Conservation (phyloP, 2,113 vertebrate species). For the Pluvianellus socialis region DNA sequence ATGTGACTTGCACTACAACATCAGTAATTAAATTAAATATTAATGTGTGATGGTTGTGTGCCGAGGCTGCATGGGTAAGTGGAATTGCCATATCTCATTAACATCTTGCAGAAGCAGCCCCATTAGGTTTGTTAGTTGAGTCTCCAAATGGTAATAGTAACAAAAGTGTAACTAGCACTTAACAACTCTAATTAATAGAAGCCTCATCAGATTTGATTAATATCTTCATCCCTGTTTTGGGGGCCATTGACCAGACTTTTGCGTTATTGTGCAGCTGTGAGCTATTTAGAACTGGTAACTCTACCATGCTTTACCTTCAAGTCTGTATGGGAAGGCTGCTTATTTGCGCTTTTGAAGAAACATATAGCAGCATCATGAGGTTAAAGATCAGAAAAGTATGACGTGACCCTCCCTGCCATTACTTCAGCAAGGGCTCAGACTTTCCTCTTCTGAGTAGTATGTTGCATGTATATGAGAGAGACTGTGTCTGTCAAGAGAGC, state of each 20-base stretch:
- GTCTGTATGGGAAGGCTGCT: background rate
- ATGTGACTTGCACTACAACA: constrained; percentile 88
- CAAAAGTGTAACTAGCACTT: constrained; percentile 78
- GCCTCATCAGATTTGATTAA: constrained; percentile 83
- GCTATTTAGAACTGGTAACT: background rate
- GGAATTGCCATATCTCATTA: constrained; percentile 93
- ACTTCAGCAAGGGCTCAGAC: background rate
- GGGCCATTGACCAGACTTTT: background rate
- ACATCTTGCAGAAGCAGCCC: constrained; percentile 79
- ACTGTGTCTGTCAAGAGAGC: background rate
- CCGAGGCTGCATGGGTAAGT: constrained; percentile 80
- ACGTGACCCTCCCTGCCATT: background rate
- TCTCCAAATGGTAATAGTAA: constrained; percentile 80
- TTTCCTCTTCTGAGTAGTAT: background rate
- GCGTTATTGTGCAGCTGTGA: background rate
- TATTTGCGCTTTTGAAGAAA: background rate
- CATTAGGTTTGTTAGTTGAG: constrained; percentile 86
- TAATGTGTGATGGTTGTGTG: constrained; percentile 81
- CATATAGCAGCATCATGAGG: background rate
- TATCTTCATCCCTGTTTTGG: background rate
- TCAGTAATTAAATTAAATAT: constrained; percentile 94
- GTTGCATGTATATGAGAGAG: background rate
- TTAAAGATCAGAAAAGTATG: background rate
- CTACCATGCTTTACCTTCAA: background rate
- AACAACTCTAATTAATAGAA: constrained; percentile 82